phyloP scores from a whole-genome alignment of 2,888 invertebrate species.

The Laothoe populi region DNA sequence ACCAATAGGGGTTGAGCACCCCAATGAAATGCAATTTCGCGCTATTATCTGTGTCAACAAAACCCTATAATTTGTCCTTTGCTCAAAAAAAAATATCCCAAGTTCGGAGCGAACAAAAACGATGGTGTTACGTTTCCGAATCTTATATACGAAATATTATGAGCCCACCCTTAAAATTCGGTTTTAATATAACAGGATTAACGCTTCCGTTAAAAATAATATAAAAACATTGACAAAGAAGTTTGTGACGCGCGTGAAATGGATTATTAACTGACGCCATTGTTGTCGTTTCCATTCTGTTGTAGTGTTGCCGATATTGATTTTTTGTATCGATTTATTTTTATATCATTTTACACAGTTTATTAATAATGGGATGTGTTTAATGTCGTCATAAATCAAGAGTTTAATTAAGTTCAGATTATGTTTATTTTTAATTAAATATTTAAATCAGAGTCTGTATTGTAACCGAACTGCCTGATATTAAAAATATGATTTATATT shows the following conservation, averaged over 20 bases:
- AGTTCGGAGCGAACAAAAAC: slow-evolving; percentile 47
- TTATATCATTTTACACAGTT: slow-evolving; percentile 11
- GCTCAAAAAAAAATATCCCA: slow-evolving; percentile 65
- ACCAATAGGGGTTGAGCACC: slow-evolving; percentile 18
- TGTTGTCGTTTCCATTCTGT: slow-evolving; percentile 77
- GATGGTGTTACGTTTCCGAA: slow-evolving; percentile 51
- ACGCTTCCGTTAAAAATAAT: slow-evolving; percentile 50
- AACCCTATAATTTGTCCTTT: slow-evolving; percentile 54
- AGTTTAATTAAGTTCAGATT: background rate
- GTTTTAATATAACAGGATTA: slow-evolving; percentile 80
- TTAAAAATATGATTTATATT: background rate
- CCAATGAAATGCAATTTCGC: slow-evolving; percentile 50
- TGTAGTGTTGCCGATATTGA: slow-evolving; percentile 69
- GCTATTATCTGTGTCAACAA: slow-evolving; percentile 76
- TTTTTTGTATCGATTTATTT: slow-evolving; percentile 43
- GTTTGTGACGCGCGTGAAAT: slow-evolving; percentile 68
- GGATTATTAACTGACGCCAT: slow-evolving; percentile 77
- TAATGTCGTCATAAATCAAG: background rate
- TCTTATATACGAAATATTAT: slow-evolving; percentile 73
- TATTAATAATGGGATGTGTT: background rate
- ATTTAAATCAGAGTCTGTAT: background rate
- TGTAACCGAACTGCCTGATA: background rate
- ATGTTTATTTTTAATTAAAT: background rate
- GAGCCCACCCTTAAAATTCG: slow-evolving; percentile 61
- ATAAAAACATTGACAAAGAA: slow-evolving; percentile 65